These are phyloP conservation scores for Siderastrea radians DNA, from an alignment of 92 coral and sea anemone species.

Conservation along the genomic window DNA sequence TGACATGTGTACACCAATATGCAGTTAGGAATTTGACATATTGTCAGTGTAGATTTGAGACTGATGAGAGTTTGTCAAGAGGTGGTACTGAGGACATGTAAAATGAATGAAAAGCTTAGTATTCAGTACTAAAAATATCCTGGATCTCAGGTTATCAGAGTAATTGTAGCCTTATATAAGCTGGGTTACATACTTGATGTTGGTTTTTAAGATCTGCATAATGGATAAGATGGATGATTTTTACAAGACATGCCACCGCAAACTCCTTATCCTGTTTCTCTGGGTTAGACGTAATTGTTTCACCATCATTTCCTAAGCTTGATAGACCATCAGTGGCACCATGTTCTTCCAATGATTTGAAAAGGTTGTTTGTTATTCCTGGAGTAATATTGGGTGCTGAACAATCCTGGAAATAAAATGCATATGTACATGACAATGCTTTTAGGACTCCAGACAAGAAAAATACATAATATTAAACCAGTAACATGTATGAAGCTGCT, in stretches of 20 bases:
- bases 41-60: no score
- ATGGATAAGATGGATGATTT: slow-evolving; percentile 51
- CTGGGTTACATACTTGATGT: slow-evolving; percentile 11
- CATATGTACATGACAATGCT: background rate
- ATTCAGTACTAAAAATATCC: background rate
- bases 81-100: no score
- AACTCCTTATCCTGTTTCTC: background rate
- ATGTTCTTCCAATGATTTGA: slow-evolving; percentile 2
- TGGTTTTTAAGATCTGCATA: slow-evolving; percentile 21
- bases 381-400: slow-evolving; percentile 6
- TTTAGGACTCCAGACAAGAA: no score
- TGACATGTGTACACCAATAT: no score
- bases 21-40: no score
- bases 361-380: slow-evolving; percentile 1
- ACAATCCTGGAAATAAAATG: background rate
- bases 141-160: background rate
- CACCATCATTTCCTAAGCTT: background rate
- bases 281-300: background rate
- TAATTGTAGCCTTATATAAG: background rate
- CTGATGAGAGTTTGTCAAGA: no score
- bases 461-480: no score
- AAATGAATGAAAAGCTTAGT: background rate
- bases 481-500: no score
- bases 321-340: background rate
- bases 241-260: slow-evolving; percentile 32